phyloP scores from a whole-genome alignment of 2,888 invertebrate genomes.

The Diachrysia chrysitis region DNA sequence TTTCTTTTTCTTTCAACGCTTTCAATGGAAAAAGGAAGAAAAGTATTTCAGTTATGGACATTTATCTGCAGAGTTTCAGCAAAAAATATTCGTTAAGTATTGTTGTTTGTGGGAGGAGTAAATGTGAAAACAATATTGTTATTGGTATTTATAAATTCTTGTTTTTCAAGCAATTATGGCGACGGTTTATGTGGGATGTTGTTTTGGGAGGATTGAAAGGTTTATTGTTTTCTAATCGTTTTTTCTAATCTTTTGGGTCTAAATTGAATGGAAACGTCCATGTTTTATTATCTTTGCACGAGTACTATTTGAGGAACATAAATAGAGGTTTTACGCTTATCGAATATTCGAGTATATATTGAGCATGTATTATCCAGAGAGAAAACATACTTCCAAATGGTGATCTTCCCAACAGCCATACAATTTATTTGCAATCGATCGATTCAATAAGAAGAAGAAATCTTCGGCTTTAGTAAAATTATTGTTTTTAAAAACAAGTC shows the following conservation, averaged over 20 bases:
- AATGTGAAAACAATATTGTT: constrained; percentile 33
- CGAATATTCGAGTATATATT: too few relatives aligned
- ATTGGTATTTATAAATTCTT: constrained; percentile 55
- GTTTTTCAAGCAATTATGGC: constrained; percentile 57
- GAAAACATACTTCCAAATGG: too few relatives aligned
- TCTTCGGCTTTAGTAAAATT: too few relatives aligned
- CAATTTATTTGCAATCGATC: too few relatives aligned
- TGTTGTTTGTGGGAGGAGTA: constrained; percentile 15
- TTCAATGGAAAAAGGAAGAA: constrained; percentile 27
- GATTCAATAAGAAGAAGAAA: too few relatives aligned
- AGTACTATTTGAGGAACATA: background rate
- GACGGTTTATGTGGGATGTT: constrained; percentile 56
- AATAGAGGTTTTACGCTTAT: too few relatives aligned
- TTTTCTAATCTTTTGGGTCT: constrained; percentile 3
- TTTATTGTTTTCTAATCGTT: constrained; percentile 20
- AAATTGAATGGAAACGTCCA: background rate
- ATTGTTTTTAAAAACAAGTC: too few relatives aligned
- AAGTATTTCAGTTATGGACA: constrained; percentile 36
- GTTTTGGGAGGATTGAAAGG: constrained; percentile 9
- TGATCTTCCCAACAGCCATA: too few relatives aligned
- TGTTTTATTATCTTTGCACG: background rate
- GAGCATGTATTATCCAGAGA: too few relatives aligned
- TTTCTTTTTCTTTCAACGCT: constrained; percentile 30
- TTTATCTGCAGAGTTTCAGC: constrained; percentile 45
- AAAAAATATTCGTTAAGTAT: constrained; percentile 46